These are phyloP conservation scores for Spondyliosoma cantharus DNA, from an alignment of 2,797 vertebrate genomes.

Conservation along the genomic window DNA sequence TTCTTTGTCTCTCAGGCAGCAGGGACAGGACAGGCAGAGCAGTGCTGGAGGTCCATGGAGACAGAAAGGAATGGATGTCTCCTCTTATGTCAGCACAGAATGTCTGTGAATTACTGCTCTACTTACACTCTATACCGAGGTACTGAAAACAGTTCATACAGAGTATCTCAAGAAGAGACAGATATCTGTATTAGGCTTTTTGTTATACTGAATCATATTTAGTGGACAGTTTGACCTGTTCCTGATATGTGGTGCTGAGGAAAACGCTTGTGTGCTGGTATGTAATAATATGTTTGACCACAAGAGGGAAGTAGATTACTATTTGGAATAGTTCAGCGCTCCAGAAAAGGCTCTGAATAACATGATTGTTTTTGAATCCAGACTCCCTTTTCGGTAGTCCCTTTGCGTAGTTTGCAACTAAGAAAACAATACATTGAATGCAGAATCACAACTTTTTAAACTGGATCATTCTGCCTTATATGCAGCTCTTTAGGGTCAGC, in stretches of 20 bases:
- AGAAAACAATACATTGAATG: not conserved
- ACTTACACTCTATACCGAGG: slow-evolving; percentile 90
- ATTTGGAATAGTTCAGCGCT: slow-evolving; percentile 5
- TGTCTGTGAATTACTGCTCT: slow-evolving; percentile 87
- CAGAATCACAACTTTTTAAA: not conserved
- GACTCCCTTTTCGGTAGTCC: not conserved
- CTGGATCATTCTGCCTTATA: not conserved
- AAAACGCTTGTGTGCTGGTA: not conserved
- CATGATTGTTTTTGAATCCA: not conserved
- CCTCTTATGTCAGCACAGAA: slow-evolving; percentile 80
- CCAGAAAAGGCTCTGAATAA: not conserved
- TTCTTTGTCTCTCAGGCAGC: slow-evolving; percentile 82
- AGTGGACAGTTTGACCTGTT: not conserved
- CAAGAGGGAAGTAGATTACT: slow-evolving; percentile 65
- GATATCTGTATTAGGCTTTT: not conserved
- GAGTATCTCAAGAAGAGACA: no score
- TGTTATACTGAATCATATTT: not conserved
- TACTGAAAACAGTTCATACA: slow-evolving; percentile 57
- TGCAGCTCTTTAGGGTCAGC: not conserved
- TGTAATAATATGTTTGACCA: slow-evolving; percentile 54
- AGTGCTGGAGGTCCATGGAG: slow-evolving; percentile 88
- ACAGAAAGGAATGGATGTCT: slow-evolving; percentile 82
- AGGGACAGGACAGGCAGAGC: slow-evolving; percentile 90
- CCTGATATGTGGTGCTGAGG: not conserved
- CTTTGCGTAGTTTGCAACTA: not conserved